A percentile compares a stretch with the other conserved stretches of the same genome.
phyloP scores from a whole-genome alignment of 2,797 vertebrate genomes.

The Sphenopsis melanotis region DNA sequence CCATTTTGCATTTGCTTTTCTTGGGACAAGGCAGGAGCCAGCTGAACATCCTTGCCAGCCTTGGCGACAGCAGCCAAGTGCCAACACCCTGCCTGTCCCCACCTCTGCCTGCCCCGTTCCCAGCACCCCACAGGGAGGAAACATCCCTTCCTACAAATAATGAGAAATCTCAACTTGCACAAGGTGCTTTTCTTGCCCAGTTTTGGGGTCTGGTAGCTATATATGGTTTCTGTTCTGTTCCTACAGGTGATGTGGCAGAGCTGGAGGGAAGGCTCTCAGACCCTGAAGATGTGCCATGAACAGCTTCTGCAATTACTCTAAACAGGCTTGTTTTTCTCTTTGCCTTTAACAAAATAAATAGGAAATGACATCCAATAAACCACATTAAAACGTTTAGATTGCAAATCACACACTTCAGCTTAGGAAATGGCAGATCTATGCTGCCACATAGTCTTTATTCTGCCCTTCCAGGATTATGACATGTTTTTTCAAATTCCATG shows the following conservation, averaged over 20 bases:
- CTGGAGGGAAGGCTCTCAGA: not conserved
- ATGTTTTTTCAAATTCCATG: not conserved
- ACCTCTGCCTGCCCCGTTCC: not conserved
- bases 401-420: not conserved
- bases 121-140: not conserved
- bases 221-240: not conserved
- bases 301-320: not conserved
- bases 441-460: not conserved
- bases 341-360: not conserved
- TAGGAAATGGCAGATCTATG: not conserved
- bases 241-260: not conserved
- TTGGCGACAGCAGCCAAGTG: not conserved
- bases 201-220: not conserved
- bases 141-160: not conserved
- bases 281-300: accelerated
- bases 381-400: not conserved
- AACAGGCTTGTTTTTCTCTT: not conserved
- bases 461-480: not conserved
- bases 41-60: not conserved
- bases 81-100: accelerated
- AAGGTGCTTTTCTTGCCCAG: accelerated
- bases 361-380: not conserved
- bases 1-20: not conserved
- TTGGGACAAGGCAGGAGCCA: accelerated
- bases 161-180: accelerated